Conservation (phyloP, 2,888 invertebrate species). For the Sphaeridia pumilis region DNA sequence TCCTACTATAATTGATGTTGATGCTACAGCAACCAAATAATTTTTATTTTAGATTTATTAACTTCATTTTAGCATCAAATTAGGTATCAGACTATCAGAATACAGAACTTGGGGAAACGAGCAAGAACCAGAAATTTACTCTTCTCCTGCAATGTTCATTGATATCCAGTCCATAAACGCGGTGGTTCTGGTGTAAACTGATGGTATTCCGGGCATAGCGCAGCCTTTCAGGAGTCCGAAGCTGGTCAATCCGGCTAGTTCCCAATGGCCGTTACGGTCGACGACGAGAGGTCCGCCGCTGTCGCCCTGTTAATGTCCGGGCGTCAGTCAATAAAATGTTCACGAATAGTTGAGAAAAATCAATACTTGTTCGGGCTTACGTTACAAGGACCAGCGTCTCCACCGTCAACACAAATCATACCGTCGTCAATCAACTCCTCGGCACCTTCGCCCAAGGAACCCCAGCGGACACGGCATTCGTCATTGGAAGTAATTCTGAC, state of each 20-base stretch:
- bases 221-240: conserved; percentile 31
- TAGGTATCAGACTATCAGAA: too few relatives aligned
- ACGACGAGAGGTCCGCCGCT: conserved; percentile 21
- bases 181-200: conserved; percentile 25
- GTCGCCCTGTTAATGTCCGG: conserved; percentile 14
- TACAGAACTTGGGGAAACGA: too few relatives aligned
- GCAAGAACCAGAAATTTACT: too few relatives aligned
- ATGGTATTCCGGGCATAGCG: conserved; percentile 23
- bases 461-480: conserved; percentile 20
- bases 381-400: conserved; percentile 30
- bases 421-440: conserved; percentile 20
- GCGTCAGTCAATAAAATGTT: not conserved
- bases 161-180: conserved; percentile 28
- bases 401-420: conserved; percentile 27
- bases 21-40: too few relatives aligned
- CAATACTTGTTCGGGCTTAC: conserved; percentile 9
- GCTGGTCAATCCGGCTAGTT: conserved; percentile 29
- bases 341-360: not conserved
- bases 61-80: too few relatives aligned
- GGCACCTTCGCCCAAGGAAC: conserved; percentile 19
- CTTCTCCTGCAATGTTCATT: conserved; percentile 18
- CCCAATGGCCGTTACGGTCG: conserved; percentile 16
- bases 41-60: too few relatives aligned
- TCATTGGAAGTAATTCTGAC: conserved; percentile 21
- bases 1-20: too few relatives aligned